Conservation (phyloP, 23 tunicate genomes). For the Halocynthia aurantium region DNA sequence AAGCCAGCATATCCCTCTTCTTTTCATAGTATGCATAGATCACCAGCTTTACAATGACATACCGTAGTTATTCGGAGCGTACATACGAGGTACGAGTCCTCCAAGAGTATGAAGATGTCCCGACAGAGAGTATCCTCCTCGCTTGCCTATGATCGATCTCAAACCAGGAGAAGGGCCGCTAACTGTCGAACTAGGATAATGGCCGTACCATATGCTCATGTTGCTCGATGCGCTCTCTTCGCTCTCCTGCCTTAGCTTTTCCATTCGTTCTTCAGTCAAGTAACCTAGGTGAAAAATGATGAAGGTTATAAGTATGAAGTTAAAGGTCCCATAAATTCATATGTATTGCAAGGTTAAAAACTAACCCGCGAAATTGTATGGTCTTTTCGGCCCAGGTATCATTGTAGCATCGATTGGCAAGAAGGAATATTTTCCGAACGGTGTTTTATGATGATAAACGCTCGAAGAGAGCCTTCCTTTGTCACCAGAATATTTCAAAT, state of each 20-base stretch:
- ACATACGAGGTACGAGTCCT: conserved; percentile 43
- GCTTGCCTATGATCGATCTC: conserved; percentile 41
- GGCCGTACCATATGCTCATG: conserved; percentile 83
- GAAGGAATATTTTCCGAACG: conserved; percentile 82
- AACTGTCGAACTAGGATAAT: conserved; percentile 74
- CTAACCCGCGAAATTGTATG: conserved; percentile 82
- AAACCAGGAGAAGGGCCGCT: conserved; percentile 24
- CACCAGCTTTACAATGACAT: not conserved
- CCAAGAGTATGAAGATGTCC: conserved; percentile 81
- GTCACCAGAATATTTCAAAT: conserved; percentile 73
- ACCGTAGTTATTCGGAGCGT: conserved; percentile 80
- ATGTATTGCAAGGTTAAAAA: not conserved
- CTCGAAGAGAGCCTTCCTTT: conserved; percentile 40
- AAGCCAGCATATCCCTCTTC: too few relatives aligned
- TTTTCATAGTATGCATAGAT: too few relatives aligned
- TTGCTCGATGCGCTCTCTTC: conserved; percentile 24
- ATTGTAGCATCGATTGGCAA: conserved; percentile 84
- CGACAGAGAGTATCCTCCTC: conserved; percentile 51
- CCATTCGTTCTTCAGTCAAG: conserved; percentile 25
- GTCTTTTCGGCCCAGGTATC: conserved; percentile 82
- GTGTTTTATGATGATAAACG: conserved; percentile 29
- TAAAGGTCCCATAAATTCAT: not conserved
- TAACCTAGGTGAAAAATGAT: conserved; percentile 29
- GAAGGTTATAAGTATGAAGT: not conserved
- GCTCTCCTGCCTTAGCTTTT: conserved; percentile 34